Evolutionary conservation across 2,888 invertebrate species (phyloP).

Genomic region (Thecocarcelia acutangulata): DNA sequence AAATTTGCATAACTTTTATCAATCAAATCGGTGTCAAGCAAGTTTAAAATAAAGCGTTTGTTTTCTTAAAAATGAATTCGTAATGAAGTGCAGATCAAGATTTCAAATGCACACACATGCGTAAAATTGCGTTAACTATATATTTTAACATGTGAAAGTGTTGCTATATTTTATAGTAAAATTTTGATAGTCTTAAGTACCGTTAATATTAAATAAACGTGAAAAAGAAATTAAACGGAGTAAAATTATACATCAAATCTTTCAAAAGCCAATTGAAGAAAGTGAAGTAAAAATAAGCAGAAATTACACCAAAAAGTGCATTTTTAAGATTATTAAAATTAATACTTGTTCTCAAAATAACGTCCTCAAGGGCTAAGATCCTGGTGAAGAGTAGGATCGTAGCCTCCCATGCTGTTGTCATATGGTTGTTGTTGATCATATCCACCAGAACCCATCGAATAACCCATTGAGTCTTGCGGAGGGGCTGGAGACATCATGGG

Average conservation of each 20-base stretch:
- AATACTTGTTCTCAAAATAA: slow-evolving; percentile 75
- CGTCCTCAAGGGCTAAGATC: slow-evolving; percentile 86
- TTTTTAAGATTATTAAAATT: slow-evolving; percentile 66
- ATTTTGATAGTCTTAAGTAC: no score
- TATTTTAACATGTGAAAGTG: no score
- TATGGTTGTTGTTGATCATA: slow-evolving; percentile 94
- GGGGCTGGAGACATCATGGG: slow-evolving; percentile 98
- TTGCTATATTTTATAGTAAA: not conserved
- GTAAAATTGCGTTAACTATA: no score
- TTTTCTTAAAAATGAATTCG: no score
- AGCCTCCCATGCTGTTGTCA: slow-evolving; percentile 94
- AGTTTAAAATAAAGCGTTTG: no score
- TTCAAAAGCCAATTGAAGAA: slow-evolving; percentile 35
- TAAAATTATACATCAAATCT: slow-evolving; percentile 63
- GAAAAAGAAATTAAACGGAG: slow-evolving; percentile 41
- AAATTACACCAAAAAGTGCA: slow-evolving; percentile 54
- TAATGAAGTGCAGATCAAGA: no score
- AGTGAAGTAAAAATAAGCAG: slow-evolving; percentile 35
- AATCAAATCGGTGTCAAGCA: no score
- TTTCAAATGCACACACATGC: no score
- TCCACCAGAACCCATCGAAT: slow-evolving; percentile 94
- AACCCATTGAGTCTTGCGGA: slow-evolving; percentile 95
- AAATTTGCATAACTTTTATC: no score
- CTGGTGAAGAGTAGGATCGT: slow-evolving; percentile 94
- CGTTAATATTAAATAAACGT: slow-evolving; percentile 17